Conservation (phyloP, 2,113 vertebrate species). For the Nothocercus nigrocapillus region DNA sequence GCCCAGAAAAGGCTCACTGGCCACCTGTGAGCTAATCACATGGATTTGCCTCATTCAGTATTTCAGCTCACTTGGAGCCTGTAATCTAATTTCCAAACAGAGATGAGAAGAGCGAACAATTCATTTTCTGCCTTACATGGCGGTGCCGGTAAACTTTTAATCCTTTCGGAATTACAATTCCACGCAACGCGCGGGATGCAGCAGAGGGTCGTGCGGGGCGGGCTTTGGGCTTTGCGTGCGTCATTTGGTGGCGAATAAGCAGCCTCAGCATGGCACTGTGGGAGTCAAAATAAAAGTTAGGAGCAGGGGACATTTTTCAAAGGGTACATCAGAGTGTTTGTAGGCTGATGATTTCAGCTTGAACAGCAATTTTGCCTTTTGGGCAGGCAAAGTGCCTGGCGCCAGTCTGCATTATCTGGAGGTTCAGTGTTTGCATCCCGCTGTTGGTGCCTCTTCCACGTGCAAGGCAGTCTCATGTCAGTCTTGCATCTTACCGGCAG, state of each 20-base stretch:
- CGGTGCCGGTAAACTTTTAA: slow-evolving; percentile 37
- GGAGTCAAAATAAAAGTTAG: background rate
- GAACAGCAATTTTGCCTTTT: background rate
- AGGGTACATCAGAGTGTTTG: background rate
- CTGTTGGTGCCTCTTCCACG: background rate
- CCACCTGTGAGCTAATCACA: slow-evolving; percentile 49
- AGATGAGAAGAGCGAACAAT: slow-evolving; percentile 47
- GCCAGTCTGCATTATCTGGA: background rate
- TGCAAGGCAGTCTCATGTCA: background rate
- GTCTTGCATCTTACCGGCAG: background rate
- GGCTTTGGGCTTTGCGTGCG: background rate
- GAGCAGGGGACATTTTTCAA: background rate
- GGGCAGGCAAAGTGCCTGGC: background rate
- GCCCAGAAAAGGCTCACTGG: slow-evolving; percentile 52
- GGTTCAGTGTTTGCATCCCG: accelerated
- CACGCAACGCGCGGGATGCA: background rate
- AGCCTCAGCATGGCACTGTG: background rate
- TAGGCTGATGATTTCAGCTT: background rate
- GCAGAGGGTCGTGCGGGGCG: background rate
- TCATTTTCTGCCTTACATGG: slow-evolving; percentile 32
- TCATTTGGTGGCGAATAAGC: slow-evolving; percentile 6
- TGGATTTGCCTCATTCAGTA: slow-evolving; percentile 47
- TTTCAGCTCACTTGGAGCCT: slow-evolving; percentile 20
- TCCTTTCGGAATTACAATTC: slow-evolving; percentile 45
- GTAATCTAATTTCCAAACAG: slow-evolving; percentile 63